These are phyloP conservation scores for Porites lobata DNA, from an alignment of 92 coral and sea anemone species.

Conservation along the genomic window DNA sequence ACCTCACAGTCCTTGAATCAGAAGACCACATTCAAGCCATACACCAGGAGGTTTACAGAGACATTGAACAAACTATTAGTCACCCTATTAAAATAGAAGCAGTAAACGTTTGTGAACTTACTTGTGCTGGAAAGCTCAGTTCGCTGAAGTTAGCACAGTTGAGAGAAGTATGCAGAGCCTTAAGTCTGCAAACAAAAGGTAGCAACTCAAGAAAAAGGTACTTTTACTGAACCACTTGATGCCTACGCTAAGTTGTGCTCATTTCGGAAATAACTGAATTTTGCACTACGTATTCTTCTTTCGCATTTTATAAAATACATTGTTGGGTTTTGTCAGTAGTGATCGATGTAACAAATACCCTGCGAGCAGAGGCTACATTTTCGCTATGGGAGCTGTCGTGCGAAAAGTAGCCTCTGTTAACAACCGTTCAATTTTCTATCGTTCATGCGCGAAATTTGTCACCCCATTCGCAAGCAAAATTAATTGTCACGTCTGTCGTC, in stretches of 20 bases:
- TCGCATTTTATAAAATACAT: too few relatives aligned
- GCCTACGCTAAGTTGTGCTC: slow-evolving; percentile 48
- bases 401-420: too few relatives aligned
- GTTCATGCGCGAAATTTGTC: too few relatives aligned
- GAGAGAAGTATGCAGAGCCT: slow-evolving; percentile 52
- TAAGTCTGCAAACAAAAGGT: slow-evolving; percentile 49
- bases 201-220: slow-evolving; percentile 62
- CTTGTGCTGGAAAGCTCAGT: slow-evolving; percentile 49
- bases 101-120: slow-evolving; percentile 60
- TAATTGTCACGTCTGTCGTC: too few relatives aligned
- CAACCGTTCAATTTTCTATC: too few relatives aligned
- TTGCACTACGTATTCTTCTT: too few relatives aligned
- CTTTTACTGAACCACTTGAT: slow-evolving; percentile 45
- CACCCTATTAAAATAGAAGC: slow-evolving; percentile 58
- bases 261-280: background rate
- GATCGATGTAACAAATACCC: too few relatives aligned
- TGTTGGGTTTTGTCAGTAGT: too few relatives aligned
- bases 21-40: slow-evolving; percentile 41
- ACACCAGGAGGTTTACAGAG: slow-evolving; percentile 40
- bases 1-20: slow-evolving; percentile 55
- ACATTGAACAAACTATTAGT: slow-evolving; percentile 38
- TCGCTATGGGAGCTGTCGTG: too few relatives aligned
- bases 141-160: slow-evolving; percentile 52
- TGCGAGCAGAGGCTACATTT: too few relatives aligned
- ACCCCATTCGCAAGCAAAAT: too few relatives aligned